phyloP scores from a whole-genome alignment of 2,888 invertebrate genomes.

The Agrotis clavis region DNA sequence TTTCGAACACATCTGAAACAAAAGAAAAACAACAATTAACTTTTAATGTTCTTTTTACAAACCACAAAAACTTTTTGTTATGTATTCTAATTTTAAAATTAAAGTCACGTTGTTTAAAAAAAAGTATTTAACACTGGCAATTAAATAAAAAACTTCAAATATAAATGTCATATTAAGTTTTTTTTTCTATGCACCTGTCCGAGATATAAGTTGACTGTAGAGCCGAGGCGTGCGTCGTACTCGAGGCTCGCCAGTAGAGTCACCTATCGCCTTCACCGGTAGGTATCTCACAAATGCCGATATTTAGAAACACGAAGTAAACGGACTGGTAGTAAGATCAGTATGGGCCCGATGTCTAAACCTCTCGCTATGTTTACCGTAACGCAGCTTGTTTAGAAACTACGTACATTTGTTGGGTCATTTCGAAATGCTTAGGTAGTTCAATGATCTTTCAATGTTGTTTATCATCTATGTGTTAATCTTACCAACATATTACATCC shows the following conservation, averaged over 20 bases:
- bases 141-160: constrained; percentile 11
- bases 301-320: constrained; percentile 84
- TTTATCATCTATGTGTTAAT: constrained; percentile 64
- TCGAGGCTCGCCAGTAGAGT: constrained; percentile 81
- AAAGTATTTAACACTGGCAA: background rate
- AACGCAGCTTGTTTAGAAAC: constrained; percentile 68
- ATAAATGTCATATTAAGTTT: constrained; percentile 35
- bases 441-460: constrained; percentile 68
- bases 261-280: constrained; percentile 78
- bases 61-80: constrained; percentile 13
- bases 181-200: constrained; percentile 73
- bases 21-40: constrained; percentile 76
- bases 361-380: constrained; percentile 70
- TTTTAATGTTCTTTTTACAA: constrained; percentile 38
- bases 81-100: constrained; percentile 20
- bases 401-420: constrained; percentile 58
- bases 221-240: constrained; percentile 82
- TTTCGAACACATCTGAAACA: constrained; percentile 89
- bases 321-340: constrained; percentile 76
- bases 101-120: background rate
- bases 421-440: constrained; percentile 65
- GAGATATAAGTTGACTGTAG: constrained; percentile 66
- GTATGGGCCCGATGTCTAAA: constrained; percentile 82
- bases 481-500: constrained; percentile 47
- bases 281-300: constrained; percentile 80